These are phyloP conservation scores for Centrocercus urophasianus DNA, from an alignment of 2,113 vertebrate genomes.

Conservation along the genomic window DNA sequence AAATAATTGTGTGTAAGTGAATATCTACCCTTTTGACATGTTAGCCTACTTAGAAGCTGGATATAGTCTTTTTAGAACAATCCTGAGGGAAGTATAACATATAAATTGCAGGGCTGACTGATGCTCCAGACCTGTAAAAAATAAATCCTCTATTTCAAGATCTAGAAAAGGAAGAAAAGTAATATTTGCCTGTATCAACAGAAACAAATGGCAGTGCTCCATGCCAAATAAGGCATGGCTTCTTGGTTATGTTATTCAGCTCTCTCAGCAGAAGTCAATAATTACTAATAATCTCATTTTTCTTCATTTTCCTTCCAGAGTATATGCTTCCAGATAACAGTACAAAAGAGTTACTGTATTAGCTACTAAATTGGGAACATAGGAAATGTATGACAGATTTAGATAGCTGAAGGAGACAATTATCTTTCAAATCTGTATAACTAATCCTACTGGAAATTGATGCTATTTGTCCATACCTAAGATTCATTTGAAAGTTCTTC, in stretches of 20 bases:
- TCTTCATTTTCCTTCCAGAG: not conserved
- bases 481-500: not conserved
- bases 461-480: not conserved
- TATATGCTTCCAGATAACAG: not conserved
- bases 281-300: not conserved
- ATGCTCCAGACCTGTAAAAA: not conserved
- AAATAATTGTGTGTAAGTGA: not conserved
- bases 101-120: not conserved
- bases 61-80: not conserved
- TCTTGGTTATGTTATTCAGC: not conserved
- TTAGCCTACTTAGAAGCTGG: not conserved
- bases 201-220: not conserved
- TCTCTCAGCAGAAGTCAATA: not conserved
- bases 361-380: not conserved
- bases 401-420: not conserved
- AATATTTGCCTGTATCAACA: not conserved
- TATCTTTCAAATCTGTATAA: not conserved
- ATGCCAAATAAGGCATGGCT: not conserved
- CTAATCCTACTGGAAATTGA: not conserved
- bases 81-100: not conserved
- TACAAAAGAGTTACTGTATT: not conserved
- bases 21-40: not conserved
- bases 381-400: not conserved
- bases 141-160: not conserved
- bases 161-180: not conserved